Evolutionary conservation across 2,113 vertebrate genomes (phyloP).

Genomic region (Myotis lucifugus): DNA sequence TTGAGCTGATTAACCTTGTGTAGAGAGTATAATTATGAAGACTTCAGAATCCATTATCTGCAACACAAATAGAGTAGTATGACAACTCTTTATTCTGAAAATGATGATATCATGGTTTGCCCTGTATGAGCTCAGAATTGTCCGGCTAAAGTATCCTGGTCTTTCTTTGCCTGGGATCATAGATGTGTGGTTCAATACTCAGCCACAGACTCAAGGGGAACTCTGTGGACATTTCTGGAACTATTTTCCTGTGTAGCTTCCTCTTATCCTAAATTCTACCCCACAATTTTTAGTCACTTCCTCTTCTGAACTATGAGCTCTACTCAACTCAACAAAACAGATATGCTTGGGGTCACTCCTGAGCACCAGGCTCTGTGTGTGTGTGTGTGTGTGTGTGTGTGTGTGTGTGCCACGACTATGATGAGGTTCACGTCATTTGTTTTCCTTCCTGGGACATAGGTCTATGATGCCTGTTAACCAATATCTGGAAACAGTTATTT

Average conservation of each 20-base stretch:
- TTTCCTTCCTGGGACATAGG: background rate
- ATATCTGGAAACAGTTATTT: background rate
- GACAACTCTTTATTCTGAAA: background rate
- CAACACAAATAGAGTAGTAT: background rate
- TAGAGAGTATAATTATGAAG: background rate
- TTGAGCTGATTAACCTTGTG: fast-evolving
- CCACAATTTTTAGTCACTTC: background rate
- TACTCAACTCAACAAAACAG: background rate
- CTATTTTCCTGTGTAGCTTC: background rate
- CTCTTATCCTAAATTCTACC: background rate
- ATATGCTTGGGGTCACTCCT: background rate
- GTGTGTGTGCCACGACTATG: no score
- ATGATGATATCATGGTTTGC: no score
- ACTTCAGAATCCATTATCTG: background rate
- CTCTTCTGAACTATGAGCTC: background rate
- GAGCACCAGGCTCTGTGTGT: background rate
- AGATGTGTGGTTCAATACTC: background rate
- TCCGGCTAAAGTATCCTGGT: background rate
- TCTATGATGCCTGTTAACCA: background rate
- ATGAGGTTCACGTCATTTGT: background rate
- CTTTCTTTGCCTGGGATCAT: background rate
- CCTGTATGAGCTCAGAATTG: background rate
- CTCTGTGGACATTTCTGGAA: background rate
- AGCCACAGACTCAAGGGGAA: background rate
- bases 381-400: background rate